phyloP scores from a whole-genome alignment of 2,888 invertebrate species.

The Pharmacophagus antenor region DNA sequence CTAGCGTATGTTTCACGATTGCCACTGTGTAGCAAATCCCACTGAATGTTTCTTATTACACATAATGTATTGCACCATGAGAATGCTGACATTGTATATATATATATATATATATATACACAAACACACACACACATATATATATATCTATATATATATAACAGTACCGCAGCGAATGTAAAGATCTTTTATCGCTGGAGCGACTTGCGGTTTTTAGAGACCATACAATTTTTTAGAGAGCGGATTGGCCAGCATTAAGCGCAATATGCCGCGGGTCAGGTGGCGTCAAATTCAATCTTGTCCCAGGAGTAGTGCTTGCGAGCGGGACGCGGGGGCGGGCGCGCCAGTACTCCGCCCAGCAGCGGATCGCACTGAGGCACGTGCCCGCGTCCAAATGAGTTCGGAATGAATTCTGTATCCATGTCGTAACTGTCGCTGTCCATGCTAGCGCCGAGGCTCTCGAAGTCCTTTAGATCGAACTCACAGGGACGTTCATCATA shows the following conservation, averaged over 20 bases:
- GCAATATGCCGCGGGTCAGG: conserved; percentile 57
- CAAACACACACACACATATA: too few species aligned
- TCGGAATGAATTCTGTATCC: conserved; percentile 70
- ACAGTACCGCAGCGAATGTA: neutral
- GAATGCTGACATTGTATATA: neutral
- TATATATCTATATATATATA: neutral
- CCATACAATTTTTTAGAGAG: conserved; percentile 46
- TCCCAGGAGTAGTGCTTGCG: conserved; percentile 87
- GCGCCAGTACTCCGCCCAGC: conserved; percentile 83
- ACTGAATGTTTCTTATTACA: conserved; percentile 20
- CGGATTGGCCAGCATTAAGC: conserved; percentile 32
- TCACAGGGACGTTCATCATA: conserved; percentile 60
- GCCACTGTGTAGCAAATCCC: conserved; percentile 49
- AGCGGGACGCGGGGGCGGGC: conserved; percentile 83
- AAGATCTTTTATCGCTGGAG: neutral
- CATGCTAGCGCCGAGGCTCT: conserved; percentile 82
- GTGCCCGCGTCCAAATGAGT: conserved; percentile 72
- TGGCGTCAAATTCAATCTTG: conserved; percentile 87
- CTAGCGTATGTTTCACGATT: conserved; percentile 51
- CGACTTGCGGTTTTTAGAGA: conserved; percentile 39
- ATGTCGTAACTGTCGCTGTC: conserved; percentile 77
- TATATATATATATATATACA: too few species aligned
- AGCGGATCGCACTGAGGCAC: conserved; percentile 85
- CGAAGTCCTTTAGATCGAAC: conserved; percentile 83
- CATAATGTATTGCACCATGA: conserved; percentile 16